Evolutionary conservation across 2,888 invertebrate species (phyloP).

Genomic region (Stenolophus ochropezus): DNA sequence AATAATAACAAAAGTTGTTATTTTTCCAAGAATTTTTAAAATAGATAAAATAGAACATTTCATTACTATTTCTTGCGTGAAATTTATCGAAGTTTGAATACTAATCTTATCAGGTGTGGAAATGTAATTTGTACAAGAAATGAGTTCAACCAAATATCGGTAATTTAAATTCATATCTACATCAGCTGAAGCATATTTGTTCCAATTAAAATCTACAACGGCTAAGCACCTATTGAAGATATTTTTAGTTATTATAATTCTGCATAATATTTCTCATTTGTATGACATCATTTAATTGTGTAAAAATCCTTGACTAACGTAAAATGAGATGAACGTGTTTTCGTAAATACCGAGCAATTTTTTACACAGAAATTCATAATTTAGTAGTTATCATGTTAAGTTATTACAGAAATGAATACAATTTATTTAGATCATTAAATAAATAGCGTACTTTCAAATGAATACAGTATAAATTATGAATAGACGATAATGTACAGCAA

Average conservation of each 20-base stretch:
- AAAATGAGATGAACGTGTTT: not conserved
- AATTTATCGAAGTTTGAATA: constrained; percentile 9
- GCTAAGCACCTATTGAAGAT: not conserved
- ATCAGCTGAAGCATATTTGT: not conserved
- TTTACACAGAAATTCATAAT: not conserved
- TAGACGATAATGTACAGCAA: constrained; percentile 3
- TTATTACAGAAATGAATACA: constrained; percentile 1
- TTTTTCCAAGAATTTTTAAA: not conserved
- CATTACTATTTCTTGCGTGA: not conserved
- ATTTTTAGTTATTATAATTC: constrained; percentile 21
- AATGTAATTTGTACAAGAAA: not conserved
- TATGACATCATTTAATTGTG: constrained; percentile 29
- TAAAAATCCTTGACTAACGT: constrained; percentile 2
- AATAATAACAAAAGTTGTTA: too few species aligned
- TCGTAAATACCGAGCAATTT: not conserved
- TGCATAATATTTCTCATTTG: constrained; percentile 14
- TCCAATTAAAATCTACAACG: too few species aligned
- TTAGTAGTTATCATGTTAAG: not conserved
- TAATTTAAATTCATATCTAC: not conserved
- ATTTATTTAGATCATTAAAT: constrained; percentile 3
- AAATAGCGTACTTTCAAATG: not conserved
- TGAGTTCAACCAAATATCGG: not conserved
- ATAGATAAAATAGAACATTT: not conserved
- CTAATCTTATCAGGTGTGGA: constrained; percentile 10
- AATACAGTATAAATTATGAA: constrained; percentile 7